Conservation (phyloP, 2,113 vertebrate species). For the Eurypyga helias region DNA sequence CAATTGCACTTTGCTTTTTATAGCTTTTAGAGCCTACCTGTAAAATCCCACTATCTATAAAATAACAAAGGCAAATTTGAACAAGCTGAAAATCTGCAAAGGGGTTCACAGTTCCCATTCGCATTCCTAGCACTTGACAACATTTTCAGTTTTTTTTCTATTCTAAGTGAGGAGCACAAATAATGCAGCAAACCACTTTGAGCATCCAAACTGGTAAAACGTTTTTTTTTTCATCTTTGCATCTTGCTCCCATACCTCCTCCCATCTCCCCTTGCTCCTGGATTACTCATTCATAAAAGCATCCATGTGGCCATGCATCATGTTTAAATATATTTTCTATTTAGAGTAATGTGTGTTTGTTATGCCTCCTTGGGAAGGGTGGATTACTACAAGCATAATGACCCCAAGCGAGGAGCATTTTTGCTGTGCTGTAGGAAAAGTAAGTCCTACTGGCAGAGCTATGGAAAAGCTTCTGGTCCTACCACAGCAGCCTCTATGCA, state of each 20-base stretch:
- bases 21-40: background rate
- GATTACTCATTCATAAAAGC: background rate
- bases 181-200: background rate
- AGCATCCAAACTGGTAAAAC: background rate
- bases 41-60: background rate
- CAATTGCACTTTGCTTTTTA: background rate
- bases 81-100: background rate
- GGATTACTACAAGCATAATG: background rate
- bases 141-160: background rate
- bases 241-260: background rate
- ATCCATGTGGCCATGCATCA: background rate
- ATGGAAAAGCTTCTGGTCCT: background rate
- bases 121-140: background rate
- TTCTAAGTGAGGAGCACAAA: background rate
- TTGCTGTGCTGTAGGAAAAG: background rate
- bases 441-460: background rate
- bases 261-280: background rate
- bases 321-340: background rate
- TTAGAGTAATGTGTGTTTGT: background rate
- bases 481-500: fast-evolving
- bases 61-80: background rate
- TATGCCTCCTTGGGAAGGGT: background rate
- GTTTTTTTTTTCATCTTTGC: background rate
- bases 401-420: background rate
- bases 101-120: background rate